These are phyloP conservation scores for Eubucco bourcierii DNA, from an alignment of 2,113 vertebrate species.

Conservation along the genomic window DNA sequence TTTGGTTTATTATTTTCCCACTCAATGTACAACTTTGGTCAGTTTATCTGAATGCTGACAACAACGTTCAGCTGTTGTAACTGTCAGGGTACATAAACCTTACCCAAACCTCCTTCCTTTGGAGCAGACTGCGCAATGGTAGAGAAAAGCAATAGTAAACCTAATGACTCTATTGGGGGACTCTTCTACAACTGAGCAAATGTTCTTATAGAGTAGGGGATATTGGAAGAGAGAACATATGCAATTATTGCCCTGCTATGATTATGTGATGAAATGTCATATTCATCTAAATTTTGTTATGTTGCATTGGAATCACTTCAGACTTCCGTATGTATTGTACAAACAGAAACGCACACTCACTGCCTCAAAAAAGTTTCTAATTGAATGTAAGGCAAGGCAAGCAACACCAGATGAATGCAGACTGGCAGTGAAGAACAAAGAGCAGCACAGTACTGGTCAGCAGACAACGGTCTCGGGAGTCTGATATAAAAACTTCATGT, in stretches of 20 bases:
- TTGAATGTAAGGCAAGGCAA: not conserved
- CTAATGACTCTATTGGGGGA: not conserved
- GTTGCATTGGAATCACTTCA: not conserved
- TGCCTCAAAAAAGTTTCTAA: not conserved
- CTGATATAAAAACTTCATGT: not conserved
- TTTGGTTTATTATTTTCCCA: not conserved
- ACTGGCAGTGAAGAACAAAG: not conserved
- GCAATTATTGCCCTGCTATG: not conserved
- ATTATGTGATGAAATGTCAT: not conserved
- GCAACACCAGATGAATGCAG: not conserved
- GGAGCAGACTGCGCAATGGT: not conserved
- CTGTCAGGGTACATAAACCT: not conserved
- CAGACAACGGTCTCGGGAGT: not conserved
- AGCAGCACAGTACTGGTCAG: not conserved
- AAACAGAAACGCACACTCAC: not conserved
- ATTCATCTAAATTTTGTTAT: not conserved
- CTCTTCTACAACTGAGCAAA: not conserved
- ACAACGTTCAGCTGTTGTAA: not conserved
- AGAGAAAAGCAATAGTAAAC: not conserved
- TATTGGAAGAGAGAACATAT: not conserved
- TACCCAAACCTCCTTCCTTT: not conserved
- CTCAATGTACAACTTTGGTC: rapidly evolving
- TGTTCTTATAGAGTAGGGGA: not conserved
- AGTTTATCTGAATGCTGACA: not conserved
- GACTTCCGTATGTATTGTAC: not conserved